Evolutionary conservation across 2,797 vertebrate genomes (phyloP).

Genomic region (Acomys russatus): DNA sequence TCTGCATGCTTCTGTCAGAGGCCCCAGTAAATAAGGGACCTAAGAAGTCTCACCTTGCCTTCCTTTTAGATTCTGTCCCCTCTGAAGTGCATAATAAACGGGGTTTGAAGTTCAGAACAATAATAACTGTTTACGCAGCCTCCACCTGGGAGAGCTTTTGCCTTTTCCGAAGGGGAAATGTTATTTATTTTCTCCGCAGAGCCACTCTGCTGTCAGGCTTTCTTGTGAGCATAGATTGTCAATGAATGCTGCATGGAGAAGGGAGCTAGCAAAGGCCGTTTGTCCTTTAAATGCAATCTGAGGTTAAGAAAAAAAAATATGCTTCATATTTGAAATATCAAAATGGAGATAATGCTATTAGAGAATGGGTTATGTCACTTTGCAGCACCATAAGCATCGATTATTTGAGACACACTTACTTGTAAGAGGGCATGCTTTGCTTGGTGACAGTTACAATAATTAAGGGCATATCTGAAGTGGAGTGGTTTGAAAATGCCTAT

Average conservation of each 20-base stretch:
- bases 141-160: not conserved
- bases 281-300: conserved; percentile 22
- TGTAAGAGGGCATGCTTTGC: conserved; percentile 37
- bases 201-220: conserved; percentile 35
- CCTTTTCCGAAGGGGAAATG: conserved; percentile 33
- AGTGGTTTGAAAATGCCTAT: conserved; percentile 36
- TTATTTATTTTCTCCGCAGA: conserved; percentile 65
- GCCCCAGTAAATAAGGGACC: conserved; percentile 81
- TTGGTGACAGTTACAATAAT: conserved; percentile 35
- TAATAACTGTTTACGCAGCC: conserved; percentile 53
- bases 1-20: conserved; percentile 81
- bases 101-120: conserved; percentile 43
- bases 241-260: conserved; percentile 14
- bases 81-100: conserved; percentile 60
- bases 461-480: conserved; percentile 53
- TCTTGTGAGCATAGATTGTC: not conserved
- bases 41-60: conserved; percentile 74
- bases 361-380: conserved; percentile 34
- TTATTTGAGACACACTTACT: not conserved
- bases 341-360: conserved; percentile 15
- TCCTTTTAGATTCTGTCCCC: conserved; percentile 29
- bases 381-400: conserved; percentile 29
- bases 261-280: conserved; percentile 8
- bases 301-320: conserved; percentile 65
- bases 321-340: conserved; percentile 9